Base-by-base conservation (phyloP, 2,113 vertebrate species). In the Festucalex cinctus region DNA sequence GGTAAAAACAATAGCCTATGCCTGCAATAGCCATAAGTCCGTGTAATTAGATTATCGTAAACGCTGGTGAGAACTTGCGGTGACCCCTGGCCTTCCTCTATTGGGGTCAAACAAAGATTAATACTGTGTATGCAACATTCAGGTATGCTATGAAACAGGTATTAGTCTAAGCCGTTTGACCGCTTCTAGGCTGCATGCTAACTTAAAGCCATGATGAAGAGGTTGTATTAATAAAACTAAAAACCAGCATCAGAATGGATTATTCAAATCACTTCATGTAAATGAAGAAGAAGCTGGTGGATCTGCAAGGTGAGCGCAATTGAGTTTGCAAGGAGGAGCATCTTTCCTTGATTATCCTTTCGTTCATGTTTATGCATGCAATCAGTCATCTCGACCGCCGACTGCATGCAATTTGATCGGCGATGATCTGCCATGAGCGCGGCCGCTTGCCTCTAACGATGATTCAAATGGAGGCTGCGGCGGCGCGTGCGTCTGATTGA, bases 381-480 rank as follows among this genome's bases (percentile, higher is more conserved):
- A 66, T 74, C 51, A 44, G 67, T 68, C 77, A 74, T 64, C 80
- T 63, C 66, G 37, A 39, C 56, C 46, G 36, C 9, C 70, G 77
- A 64, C 77, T 13, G 66, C 43, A 7, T 67, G 70, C 78, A 63
- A 83, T 85, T 78, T 76, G 70, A 85, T 71, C 72, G 75, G 71
- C 58, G 65, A 71, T 68, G 76, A 80, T 76, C 73, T 71, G 63
- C 69, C 70, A 76, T 78, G 75, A 80, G 59, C n/a, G 51, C 66
- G 28, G 19, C 64, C 6, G 59, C 70, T n/a, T 63, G 64, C 71
- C 54, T 78, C 70, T 77, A 78, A 77, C 19, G 63, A 69, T 84
- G 81, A 87, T 86, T 87, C 75, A 77, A 87, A 78, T 46, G 36
- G 67, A 75, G 63, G 12, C 5, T 0, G 56, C 37, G 51, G 75